These are phyloP conservation scores for Diorhabda carinulata DNA, from an alignment of 1,140 invertebrate genomes.

Conservation along the genomic window DNA sequence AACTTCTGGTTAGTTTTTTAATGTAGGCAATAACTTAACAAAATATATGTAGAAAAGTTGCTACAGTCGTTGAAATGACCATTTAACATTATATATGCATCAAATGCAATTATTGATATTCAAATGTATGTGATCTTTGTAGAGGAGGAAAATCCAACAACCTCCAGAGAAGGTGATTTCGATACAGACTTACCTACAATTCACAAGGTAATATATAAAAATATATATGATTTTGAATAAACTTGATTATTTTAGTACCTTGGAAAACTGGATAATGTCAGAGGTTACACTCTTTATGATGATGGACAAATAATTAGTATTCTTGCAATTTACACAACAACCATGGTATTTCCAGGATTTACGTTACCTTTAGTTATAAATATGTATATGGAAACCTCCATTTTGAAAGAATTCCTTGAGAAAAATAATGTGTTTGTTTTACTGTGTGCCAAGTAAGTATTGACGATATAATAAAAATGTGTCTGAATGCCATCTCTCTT, in stretches of 20 bases:
- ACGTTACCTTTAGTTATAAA: slow-evolving; percentile 44
- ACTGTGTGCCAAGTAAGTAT: slow-evolving; percentile 41
- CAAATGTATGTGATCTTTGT: slow-evolving; percentile 12
- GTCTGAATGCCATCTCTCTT: background rate
- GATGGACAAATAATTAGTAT: slow-evolving; percentile 41
- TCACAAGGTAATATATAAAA: slow-evolving; percentile 36
- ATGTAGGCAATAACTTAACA: background rate
- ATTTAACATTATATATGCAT: too few species aligned
- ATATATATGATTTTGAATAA: too few species aligned
- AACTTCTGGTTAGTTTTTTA: slow-evolving; percentile 23
- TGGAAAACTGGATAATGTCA: slow-evolving; percentile 43
- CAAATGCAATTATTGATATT: too few species aligned
- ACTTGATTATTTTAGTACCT: slow-evolving; percentile 36
- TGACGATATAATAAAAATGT: background rate
- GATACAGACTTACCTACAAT: slow-evolving; percentile 41
- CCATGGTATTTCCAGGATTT: slow-evolving; percentile 46
- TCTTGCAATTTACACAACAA: slow-evolving; percentile 42
- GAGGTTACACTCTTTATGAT: slow-evolving; percentile 44
- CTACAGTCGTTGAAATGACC: too few species aligned
- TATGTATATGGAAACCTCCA: slow-evolving; percentile 30
- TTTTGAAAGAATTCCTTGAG: slow-evolving; percentile 35
- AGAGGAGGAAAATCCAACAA: slow-evolving; percentile 23
- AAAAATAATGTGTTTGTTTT: slow-evolving; percentile 41
- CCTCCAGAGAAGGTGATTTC: slow-evolving; percentile 25
- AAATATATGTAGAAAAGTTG: background rate